Evolutionary conservation across 1,140 invertebrate genomes (phyloP).

Genomic region (Caenorhabditis brenneri): DNA sequence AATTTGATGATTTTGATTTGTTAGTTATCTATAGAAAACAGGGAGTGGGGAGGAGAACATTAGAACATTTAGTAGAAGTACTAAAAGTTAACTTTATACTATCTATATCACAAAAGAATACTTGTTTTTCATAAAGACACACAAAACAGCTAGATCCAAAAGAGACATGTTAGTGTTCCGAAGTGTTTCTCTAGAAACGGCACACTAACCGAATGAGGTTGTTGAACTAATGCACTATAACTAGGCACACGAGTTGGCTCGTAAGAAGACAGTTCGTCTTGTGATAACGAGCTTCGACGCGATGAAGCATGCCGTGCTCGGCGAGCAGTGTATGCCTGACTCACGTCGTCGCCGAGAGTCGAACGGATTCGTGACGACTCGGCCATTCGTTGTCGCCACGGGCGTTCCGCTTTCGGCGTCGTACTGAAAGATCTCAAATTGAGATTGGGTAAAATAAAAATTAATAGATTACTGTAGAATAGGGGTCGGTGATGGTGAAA

Average conservation of each 20-base stretch:
- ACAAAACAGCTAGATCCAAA: not conserved
- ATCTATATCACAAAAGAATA: too few species aligned
- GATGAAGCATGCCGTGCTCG: slow-evolving; percentile 24
- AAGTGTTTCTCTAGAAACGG: not conserved
- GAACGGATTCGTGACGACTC: slow-evolving; percentile 48
- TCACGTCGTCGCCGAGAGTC: slow-evolving; percentile 49
- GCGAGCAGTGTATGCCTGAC: slow-evolving; percentile 40
- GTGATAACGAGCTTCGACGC: slow-evolving; percentile 36
- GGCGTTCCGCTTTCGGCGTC: slow-evolving; percentile 46
- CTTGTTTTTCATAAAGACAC: not conserved
- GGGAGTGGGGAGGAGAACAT: too few species aligned
- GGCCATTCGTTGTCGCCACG: slow-evolving; percentile 53
- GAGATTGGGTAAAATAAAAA: not conserved
- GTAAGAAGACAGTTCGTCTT: slow-evolving; percentile 39
- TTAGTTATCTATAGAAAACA: too few species aligned
- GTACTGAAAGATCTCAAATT: slow-evolving; percentile 28
- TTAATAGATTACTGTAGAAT: not conserved
- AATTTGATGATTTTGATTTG: not conserved
- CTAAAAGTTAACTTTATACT: too few species aligned
- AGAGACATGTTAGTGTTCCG: not conserved
- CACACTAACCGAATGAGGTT: slow-evolving; percentile 36
- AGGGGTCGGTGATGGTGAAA: slow-evolving; percentile 44
- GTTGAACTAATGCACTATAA: slow-evolving; percentile 29
- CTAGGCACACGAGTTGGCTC: slow-evolving; percentile 31
- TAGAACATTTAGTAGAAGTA: too few species aligned